Evolutionary conservation across 2,797 vertebrate genomes (phyloP).

Genomic region (Catostomus latipinnis): DNA sequence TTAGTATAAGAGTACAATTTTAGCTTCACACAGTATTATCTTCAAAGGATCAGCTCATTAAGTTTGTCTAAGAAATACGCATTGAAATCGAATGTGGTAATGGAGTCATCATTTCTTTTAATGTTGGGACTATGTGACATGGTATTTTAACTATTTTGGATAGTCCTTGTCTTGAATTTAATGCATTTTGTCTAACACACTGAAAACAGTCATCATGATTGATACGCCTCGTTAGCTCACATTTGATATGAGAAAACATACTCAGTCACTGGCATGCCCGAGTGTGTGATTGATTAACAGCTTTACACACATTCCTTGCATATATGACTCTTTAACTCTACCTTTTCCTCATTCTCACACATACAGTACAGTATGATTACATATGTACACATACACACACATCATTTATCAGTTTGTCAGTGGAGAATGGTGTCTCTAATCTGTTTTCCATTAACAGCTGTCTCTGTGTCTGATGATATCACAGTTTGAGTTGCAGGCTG

Average conservation of each 20-base stretch:
- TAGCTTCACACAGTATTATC: not conserved
- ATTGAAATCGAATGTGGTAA: conserved; percentile 21
- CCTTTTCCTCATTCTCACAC: not conserved
- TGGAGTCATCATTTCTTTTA: conserved; percentile 20
- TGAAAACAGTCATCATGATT: conserved; percentile 20
- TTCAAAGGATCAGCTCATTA: conserved; percentile 14
- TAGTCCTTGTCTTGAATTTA: not conserved
- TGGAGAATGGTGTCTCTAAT: conserved; percentile 45
- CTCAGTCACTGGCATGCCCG: not conserved
- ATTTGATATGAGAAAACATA: conserved; percentile 29
- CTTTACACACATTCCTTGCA: conserved; percentile 8
- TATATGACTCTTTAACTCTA: not conserved
- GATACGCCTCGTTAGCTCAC: conserved; percentile 31
- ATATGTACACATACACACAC: conserved; percentile 6
- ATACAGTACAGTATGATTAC: conserved; percentile 3
- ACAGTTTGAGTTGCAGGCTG: conserved; percentile 25
- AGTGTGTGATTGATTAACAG: not conserved
- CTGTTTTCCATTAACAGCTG: conserved; percentile 44
- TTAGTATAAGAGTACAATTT: conserved; percentile 4
- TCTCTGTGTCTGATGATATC: conserved; percentile 28
- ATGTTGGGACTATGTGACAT: not conserved
- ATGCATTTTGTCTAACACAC: conserved; percentile 1
- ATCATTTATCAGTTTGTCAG: conserved; percentile 42
- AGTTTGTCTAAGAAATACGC: not conserved
- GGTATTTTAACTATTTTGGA: conserved; percentile 13